phyloP scores from a whole-genome alignment of 2,888 invertebrate species.

The Dolichopus griseipennis region DNA sequence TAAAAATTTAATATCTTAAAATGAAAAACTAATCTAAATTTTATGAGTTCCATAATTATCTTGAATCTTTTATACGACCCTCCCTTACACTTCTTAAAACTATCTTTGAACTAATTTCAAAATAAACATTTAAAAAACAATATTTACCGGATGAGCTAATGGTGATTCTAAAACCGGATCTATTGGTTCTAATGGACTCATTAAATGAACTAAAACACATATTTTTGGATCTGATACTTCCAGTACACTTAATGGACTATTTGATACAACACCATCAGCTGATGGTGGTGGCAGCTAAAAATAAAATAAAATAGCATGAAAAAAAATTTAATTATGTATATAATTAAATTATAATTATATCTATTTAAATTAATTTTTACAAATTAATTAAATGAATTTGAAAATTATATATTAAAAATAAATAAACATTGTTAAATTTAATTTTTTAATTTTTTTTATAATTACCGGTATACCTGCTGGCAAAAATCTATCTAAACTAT shows the following conservation, averaged over 20 bases:
- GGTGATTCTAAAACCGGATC: conserved; percentile 81
- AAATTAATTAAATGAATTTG: no score
- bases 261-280: conserved; percentile 45
- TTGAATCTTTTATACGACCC: no score
- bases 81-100: no score
- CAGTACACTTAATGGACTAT: conserved; percentile 59
- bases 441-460: conserved; percentile 3
- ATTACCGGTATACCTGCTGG: conserved; percentile 80
- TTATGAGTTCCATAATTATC: no score
- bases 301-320: neutral
- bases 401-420: no score
- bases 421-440: neutral
- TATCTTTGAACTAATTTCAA: no score
- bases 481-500: conserved; percentile 77
- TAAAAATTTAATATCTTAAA: no score
- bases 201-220: conserved; percentile 78
- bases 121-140: no score
- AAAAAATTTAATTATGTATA: neutral
- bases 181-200: conserved; percentile 79
- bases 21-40: no score
- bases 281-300: conserved; percentile 55
- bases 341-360: no score
- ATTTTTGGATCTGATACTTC: conserved; percentile 84
- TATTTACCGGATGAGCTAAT: conserved; percentile 55
- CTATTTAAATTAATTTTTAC: no score